Evolutionary conservation across 1,140 invertebrate genomes (phyloP), one percentile per base, ranked within the genome.

Genomic region (Penaeus chinensis): DNA sequence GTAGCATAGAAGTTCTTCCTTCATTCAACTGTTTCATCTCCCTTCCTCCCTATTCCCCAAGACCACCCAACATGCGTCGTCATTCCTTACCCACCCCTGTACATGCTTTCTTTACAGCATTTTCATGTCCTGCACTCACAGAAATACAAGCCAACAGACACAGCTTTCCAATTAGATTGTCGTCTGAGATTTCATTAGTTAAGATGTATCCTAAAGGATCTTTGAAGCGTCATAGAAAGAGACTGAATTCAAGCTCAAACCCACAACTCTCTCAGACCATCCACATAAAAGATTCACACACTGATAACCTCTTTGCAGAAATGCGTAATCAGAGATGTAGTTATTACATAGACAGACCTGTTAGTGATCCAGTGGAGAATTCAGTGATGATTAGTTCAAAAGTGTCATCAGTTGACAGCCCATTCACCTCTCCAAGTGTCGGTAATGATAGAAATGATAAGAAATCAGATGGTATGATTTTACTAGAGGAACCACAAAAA

Each of bases 61-160:
- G 54, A 22, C 71, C 86, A 22, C 20, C 61, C 37, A 60, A 37
- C 5, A 47, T 47, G 11, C 79, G 71, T 32, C 54, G 61, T 18
- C 27, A 32, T 74, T 82, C 80, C 20, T 32, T 66, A 32, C 85
- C 79, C 32, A 62, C 85, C 79, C 47, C 74, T 47, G 69, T 87
- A 27, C 86, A 83, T 20, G 80, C 86, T 27, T 87, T 83, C 61
- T 87, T 87, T 27, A 87, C 80, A 13, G 86, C 86, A 4, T 87
- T 87, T 47, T 87, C 86, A n/a, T 87, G 86, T 65, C 86, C 86
- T 19, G 80, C 86, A n/a, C 32, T 87, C 20, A 82, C 80, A 18
- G 63, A 82, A 62, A 63, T 87, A 8, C 80, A 87, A 3, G 18
- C 69, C 32, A 78, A 3, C 42, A 74, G 63, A 24, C 16, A 47